Conservation (phyloP, 2,113 vertebrate genomes). For the Colaptes auratus region DNA sequence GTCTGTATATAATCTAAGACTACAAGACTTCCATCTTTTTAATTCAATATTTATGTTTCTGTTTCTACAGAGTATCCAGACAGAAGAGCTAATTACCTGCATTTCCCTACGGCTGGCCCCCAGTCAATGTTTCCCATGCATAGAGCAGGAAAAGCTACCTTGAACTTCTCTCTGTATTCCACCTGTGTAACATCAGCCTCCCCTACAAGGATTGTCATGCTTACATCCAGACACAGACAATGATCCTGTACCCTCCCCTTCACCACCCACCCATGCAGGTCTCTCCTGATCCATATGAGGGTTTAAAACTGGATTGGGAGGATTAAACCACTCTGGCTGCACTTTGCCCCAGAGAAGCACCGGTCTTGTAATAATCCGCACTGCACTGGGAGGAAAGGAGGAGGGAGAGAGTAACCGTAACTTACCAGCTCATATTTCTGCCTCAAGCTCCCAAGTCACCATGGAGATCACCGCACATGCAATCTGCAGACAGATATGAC, state of each 20-base stretch:
- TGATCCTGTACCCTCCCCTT: background rate
- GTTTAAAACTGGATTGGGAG: background rate
- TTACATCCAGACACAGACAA: background rate
- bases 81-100: background rate
- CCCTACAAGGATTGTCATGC: background rate
- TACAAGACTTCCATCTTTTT: background rate
- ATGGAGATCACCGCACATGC: constrained; percentile 20
- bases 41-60: background rate
- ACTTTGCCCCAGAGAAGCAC: background rate
- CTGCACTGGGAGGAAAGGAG: background rate
- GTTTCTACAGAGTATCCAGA: background rate
- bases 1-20: background rate
- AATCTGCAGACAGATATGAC: background rate
- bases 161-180: background rate
- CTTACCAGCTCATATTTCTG: constrained; percentile 28
- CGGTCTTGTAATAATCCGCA: background rate
- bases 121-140: background rate
- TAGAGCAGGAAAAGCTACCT: background rate
- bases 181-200: background rate
- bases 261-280: fast-evolving
- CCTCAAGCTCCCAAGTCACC: background rate
- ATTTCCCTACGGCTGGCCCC: background rate
- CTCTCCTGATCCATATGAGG: background rate
- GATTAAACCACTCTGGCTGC: background rate
- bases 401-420: background rate